phyloP scores from a whole-genome alignment of 2,797 vertebrate species.

The Enoplosus armatus region DNA sequence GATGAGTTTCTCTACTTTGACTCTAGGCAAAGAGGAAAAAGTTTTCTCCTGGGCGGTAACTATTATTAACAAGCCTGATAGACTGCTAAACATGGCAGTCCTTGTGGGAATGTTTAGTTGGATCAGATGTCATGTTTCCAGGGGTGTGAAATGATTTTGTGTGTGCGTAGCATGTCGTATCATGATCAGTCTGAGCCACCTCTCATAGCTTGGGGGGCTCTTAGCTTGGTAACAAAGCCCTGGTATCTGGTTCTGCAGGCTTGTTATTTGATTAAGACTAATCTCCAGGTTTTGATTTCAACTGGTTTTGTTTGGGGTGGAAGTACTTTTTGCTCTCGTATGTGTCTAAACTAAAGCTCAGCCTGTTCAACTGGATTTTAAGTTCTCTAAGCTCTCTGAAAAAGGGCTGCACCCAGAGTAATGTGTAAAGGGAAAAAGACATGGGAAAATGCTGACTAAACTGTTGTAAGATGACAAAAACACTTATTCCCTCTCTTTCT shows the following conservation, averaged over 20 bases:
- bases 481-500: neutral
- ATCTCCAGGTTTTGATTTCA: conserved; percentile 78
- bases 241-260: conserved; percentile 76
- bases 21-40: conserved; percentile 67
- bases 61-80: conserved; percentile 78
- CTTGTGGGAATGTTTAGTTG: conserved; percentile 80
- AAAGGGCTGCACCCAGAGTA: conserved; percentile 60
- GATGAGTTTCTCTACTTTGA: conserved; percentile 73
- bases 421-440: conserved; percentile 43
- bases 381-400: conserved; percentile 34
- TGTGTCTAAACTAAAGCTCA: conserved; percentile 61
- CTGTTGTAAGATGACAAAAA: conserved; percentile 32
- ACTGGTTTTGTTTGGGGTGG: conserved; percentile 67
- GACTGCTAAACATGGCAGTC: conserved; percentile 66
- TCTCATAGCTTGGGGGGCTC: conserved; percentile 59
- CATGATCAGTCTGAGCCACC: conserved; percentile 71
- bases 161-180: conserved; percentile 69
- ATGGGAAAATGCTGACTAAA: conserved; percentile 52
- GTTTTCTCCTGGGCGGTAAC: conserved; percentile 75
- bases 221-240: conserved; percentile 67
- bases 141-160: conserved; percentile 68
- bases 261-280: conserved; percentile 78
- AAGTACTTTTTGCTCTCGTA: conserved; percentile 65
- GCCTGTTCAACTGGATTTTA: conserved; percentile 77
- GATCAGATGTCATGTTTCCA: conserved; percentile 65